These are phyloP conservation scores for Ciconia boyciana DNA, from an alignment of 2,113 vertebrate species.

Conservation along the genomic window DNA sequence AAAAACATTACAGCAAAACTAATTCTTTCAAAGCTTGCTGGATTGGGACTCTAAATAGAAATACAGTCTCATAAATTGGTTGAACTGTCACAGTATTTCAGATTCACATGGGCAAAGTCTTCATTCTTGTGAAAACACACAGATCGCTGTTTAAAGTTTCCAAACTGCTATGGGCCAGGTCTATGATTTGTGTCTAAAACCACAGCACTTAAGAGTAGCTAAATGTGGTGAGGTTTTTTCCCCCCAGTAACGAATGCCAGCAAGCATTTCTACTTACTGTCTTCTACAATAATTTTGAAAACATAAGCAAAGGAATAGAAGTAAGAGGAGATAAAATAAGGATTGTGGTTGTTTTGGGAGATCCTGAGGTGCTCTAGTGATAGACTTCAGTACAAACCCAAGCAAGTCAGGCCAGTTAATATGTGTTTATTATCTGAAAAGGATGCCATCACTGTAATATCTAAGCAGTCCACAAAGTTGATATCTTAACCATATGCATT, in stretches of 20 bases:
- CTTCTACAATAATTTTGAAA: not conserved
- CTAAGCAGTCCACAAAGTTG: not conserved
- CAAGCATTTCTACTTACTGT: not conserved
- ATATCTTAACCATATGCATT: not conserved
- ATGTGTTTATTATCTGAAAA: not conserved
- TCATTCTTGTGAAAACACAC: not conserved
- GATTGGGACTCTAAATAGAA: not conserved
- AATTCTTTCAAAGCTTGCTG: not conserved
- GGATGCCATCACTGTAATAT: not conserved
- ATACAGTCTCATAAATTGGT: not conserved
- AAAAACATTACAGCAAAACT: not conserved
- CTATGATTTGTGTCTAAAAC: not conserved
- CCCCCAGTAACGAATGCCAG: not conserved
- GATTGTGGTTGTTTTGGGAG: not conserved
- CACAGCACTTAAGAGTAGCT: not conserved
- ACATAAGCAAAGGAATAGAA: not conserved
- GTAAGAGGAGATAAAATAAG: not conserved
- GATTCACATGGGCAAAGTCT: not conserved
- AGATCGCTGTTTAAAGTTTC: not conserved
- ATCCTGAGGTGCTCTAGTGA: not conserved
- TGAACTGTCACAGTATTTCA: not conserved
- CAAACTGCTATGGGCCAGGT: not conserved
- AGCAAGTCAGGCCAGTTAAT: not conserved
- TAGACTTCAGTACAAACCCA: not conserved
- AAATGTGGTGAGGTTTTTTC: rapidly evolving